Conservation (phyloP, 2,797 vertebrate species). For the Holocentrus rufus region DNA sequence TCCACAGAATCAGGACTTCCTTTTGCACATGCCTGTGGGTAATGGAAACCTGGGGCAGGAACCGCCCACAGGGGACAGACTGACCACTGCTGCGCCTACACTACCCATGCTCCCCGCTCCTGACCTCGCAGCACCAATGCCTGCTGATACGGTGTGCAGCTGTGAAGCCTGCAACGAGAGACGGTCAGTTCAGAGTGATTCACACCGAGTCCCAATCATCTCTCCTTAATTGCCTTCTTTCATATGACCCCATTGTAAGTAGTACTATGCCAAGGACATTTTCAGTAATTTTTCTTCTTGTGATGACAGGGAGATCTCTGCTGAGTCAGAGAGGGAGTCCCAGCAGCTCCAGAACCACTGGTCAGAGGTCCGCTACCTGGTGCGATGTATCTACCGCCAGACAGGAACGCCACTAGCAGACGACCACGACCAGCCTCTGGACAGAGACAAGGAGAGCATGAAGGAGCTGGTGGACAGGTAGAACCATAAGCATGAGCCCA, state of each 20-base stretch:
- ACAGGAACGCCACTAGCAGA: slow-evolving; percentile 93
- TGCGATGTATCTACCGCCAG: slow-evolving; percentile 97
- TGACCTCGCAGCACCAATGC: slow-evolving; percentile 83
- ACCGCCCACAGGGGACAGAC: slow-evolving; percentile 82
- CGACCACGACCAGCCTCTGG: slow-evolving; percentile 92
- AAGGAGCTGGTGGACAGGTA: slow-evolving; percentile 97
- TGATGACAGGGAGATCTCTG: slow-evolving; percentile 88
- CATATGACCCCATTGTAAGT: not conserved
- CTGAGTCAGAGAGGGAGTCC: slow-evolving; percentile 93
- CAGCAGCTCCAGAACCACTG: slow-evolving; percentile 98
- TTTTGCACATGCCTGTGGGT: slow-evolving; percentile 91
- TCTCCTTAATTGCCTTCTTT: not conserved
- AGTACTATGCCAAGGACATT: not conserved
- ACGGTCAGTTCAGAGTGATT: slow-evolving; percentile 80
- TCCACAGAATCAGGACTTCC: slow-evolving; percentile 92
- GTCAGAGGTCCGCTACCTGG: slow-evolving; percentile 97
- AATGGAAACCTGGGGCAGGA: slow-evolving; percentile 88
- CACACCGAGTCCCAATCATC: no score
- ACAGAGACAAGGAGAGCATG: slow-evolving; percentile 94
- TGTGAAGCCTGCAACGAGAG: slow-evolving; percentile 96
- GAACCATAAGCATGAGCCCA: not conserved
- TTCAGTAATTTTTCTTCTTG: not conserved
- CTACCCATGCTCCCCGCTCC: slow-evolving; percentile 86
- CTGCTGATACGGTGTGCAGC: slow-evolving; percentile 88
- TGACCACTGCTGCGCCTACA: slow-evolving; percentile 85